A percentile compares a stretch with the other conserved stretches of the same genome.
phyloP scores from a whole-genome alignment of 2,113 vertebrate species.

The Anthoscopus minutus region DNA sequence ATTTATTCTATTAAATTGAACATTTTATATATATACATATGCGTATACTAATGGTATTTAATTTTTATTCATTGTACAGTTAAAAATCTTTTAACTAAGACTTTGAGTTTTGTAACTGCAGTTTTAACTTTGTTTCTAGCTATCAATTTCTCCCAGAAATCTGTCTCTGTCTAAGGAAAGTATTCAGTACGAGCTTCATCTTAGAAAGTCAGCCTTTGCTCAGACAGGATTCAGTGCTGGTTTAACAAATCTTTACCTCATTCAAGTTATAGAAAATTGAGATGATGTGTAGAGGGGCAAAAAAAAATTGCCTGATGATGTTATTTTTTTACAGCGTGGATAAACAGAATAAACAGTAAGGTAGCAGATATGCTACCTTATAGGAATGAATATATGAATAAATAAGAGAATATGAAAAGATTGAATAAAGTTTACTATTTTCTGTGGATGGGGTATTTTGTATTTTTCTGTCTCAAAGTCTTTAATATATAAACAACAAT shows the following conservation, averaged over 20 bases:
- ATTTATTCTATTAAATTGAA: not conserved
- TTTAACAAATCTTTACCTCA: not conserved
- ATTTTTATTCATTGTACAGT: not conserved
- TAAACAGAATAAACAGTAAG: not conserved
- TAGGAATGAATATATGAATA: too few relatives aligned
- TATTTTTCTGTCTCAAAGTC: not conserved
- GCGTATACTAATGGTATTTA: not conserved
- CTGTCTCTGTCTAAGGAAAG: not conserved
- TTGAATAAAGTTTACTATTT: not conserved
- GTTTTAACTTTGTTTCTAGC: not conserved
- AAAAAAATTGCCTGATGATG: not conserved
- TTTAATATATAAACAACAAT: not conserved
- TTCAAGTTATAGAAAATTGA: not conserved
- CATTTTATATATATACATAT: not conserved
- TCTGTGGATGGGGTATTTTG: not conserved
- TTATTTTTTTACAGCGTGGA: not conserved
- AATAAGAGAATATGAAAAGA: not conserved
- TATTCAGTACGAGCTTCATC: not conserved
- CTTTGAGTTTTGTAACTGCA: not conserved
- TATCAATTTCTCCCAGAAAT: not conserved
- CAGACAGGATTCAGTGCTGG: not conserved
- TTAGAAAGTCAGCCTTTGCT: not conserved
- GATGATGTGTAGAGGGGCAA: not conserved
- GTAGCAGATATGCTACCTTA: not conserved
- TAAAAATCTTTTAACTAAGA: not conserved